Base-by-base conservation (phyloP, 92 coral and sea anemone species). In the Parazoanthus atlanticus region DNA sequence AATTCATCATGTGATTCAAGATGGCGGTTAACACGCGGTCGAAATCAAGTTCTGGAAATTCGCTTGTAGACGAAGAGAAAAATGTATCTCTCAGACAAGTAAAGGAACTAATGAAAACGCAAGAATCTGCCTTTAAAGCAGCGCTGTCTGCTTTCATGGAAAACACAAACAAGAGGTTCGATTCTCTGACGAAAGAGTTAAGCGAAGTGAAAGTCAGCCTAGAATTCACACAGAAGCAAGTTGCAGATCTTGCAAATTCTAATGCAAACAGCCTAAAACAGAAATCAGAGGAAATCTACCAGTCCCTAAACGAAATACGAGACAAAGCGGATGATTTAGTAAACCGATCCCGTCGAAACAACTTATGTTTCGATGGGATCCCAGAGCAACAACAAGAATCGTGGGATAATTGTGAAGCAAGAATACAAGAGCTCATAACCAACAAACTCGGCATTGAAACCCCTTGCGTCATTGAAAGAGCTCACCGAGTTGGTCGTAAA, bases 401-500 rank as follows among this genome's bases (percentile, higher is more conserved):
- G 32, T 56, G 65, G 65, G 64, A 56, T 56, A 21, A 56, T 56
- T 56, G 64, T 69, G 74, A 69, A 69, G 33, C 16, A 30, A 28
- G 33, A 3, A 69, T 69, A 69, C 30, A 69, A 30, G 74, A 26
- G 74, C 32, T 69, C 15, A 8, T 69, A 69, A 30, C 34, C 74
- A 69, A 28, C 74, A 69, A n/a, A 30, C 74, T 30, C 33, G 34
- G 16, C 30, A 30, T 69, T 30, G 33, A 69, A n/a, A 26, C 74
- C 12, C 30, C 30, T 69, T 30, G 30, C 31, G 34, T 8, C 8
- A 82, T 92, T 0, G 92, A 92, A 82, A 58, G 92, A 26, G 90
- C 90, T 17, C 93, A 90, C 52, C 91, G 91, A 10, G 88, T 88
- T 64, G 91, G 95, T 19, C 30, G 64, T 17, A 56, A 56, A 56